Percentiles rank a stretch among this genome's conserved stretches.
phyloP scores from a whole-genome alignment of 2,113 vertebrate species.

The Jacana jacana region DNA sequence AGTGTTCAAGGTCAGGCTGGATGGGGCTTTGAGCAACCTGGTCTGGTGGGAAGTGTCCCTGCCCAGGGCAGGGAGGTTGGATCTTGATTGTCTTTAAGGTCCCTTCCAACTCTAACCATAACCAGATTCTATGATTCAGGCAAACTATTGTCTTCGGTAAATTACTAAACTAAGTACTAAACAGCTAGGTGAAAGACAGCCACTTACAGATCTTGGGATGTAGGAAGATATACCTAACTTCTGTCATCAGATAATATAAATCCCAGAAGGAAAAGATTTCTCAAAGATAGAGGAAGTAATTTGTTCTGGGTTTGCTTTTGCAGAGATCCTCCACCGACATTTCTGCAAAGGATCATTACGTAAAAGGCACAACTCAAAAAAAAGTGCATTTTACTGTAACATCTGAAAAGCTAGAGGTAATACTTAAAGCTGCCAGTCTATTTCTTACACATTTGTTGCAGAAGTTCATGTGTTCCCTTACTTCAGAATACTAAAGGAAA shows the following conservation, averaged over 20 bases:
- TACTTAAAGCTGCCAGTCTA: not conserved
- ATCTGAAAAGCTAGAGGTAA: not conserved
- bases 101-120: too few relatives aligned
- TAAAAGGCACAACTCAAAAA: not conserved
- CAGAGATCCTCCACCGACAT: not conserved
- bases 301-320: not conserved
- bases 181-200: not conserved
- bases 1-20: too few relatives aligned
- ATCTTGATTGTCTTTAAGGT: too few relatives aligned
- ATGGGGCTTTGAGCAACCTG: too few relatives aligned
- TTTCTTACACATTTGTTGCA: not conserved
- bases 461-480: not conserved
- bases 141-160: not conserved
- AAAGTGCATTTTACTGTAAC: not conserved
- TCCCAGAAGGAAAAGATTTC: not conserved
- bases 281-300: not conserved
- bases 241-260: not conserved
- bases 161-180: not conserved
- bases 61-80: too few relatives aligned
- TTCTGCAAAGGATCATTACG: not conserved
- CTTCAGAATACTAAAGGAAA: not conserved
- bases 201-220: not conserved
- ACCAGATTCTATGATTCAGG: not conserved
- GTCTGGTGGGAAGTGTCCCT: too few relatives aligned
- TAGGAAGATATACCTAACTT: not conserved